A percentile compares a stretch with the other conserved stretches of the same genome.
phyloP scores from a whole-genome alignment of 2,113 vertebrate species.

The Carettochelys insculpta region DNA sequence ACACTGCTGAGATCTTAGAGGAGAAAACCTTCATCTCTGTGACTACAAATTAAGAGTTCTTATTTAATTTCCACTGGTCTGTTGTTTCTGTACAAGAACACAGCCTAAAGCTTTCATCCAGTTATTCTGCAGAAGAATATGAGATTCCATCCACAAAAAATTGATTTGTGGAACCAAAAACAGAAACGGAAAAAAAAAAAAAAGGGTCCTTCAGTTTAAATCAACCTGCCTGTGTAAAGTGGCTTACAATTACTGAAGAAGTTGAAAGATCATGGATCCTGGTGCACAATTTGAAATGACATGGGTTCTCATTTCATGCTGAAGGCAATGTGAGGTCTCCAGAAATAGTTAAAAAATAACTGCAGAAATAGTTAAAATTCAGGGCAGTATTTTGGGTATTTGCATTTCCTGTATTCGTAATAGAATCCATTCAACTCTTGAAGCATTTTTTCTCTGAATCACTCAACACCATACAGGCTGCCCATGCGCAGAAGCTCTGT shows the following conservation, averaged over 20 bases:
- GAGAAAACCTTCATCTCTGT: neutral
- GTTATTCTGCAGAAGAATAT: neutral
- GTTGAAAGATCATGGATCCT: neutral
- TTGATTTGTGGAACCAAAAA: neutral
- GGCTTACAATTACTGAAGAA: neutral
- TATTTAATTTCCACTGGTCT: neutral
- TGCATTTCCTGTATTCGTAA: neutral
- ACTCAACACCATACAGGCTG: neutral
- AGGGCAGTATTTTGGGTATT: neutral
- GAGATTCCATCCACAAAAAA: neutral
- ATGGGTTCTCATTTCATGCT: neutral
- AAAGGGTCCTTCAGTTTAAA: neutral
- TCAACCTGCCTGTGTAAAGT: neutral
- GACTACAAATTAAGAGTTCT: neutral
- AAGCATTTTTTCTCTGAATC: neutral
- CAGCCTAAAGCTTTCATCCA: rapidly evolving
- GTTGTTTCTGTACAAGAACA: neutral
- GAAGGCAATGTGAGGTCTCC: neutral
- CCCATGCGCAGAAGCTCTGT: neutral
- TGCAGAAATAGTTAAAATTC: neutral
- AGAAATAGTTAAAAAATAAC: neutral
- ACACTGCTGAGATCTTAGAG: rapidly evolving
- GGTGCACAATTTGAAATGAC: neutral
- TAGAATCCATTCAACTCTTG: neutral
- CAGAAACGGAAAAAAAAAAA: neutral